Evolutionary conservation across 2,888 invertebrate genomes (phyloP), one percentile per base, ranked within the genome.

Genomic region (Torymus texanus): DNA sequence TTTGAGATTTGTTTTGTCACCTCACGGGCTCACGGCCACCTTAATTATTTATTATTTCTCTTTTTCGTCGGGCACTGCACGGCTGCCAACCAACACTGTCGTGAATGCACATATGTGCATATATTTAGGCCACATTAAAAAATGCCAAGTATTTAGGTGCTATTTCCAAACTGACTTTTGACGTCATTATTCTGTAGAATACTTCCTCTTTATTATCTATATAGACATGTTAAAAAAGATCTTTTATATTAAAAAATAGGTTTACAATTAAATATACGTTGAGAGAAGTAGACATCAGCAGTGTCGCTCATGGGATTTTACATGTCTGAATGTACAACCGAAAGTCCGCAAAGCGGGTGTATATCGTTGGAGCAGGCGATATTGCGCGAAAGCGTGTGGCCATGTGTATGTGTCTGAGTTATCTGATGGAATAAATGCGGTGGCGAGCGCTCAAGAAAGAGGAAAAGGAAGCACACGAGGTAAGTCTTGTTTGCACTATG

Each of bases 401-500:
- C 11, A 62, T 29, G 2, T 29, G 4, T 56, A 41, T 10, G 13
- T 50, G 14, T 14, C 16, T 21, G 14, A 10, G 10, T 63, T 63
- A 72, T 72, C 68, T 56, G 73, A 72, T 72, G 67, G 67, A 78
- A 78, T 78, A 78, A 78, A 78, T 67, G 67, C 67, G 70, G 78
- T 51, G 59, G 73, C 59, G 62, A 29, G 61, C 67, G 24, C 21
- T 70, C 56, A 51, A 66, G 68, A 67, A 70, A 68, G 56, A 74
- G 68, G 70, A 75, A 79, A 79, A 79, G 75, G 70, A 74, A 73
- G 68, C 79, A 74, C 53, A 75, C 50, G 59, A 67, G 61, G 63
- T 70, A 73, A 63, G 68, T 73, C 73, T 73, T 78, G 73, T 74
- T 74, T 78, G 78, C 73, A 74, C 67, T 78, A 68, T 78, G 68